Evolutionary conservation across 1,140 invertebrate genomes (phyloP), one percentile per base, ranked within the genome.

Genomic region (Protaetia brevitarsis): DNA sequence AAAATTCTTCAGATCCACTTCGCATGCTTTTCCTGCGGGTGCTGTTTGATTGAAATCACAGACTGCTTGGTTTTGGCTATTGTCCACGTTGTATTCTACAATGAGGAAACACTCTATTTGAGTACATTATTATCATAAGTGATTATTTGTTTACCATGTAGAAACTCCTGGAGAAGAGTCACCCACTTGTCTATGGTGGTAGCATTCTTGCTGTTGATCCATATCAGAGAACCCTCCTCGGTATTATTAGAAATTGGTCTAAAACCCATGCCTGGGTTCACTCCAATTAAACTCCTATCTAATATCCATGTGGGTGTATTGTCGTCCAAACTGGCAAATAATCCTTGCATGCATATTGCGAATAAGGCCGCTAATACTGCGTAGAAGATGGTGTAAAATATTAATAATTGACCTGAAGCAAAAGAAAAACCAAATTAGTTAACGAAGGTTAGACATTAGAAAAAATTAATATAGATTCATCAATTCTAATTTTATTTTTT

Each of bases 321-420:
- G 0, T 86, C 76, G 68, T 89, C 84, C 26, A 97, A 73, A 0
- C 90, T 89, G 10, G 87, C 80, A 65, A 93, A 83, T 30, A 96
- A 82, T 2, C 88, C 88, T 63, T 91, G 87, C 85, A 95, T 88
- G 78, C 93, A 93, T 27, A 92, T 86, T 1, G 89, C 84, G 76
- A 94, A 96, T 63, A 97, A 81, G 2, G 88, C 78, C 21, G 88
- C 89, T 71, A 97, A 80, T 31, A 85, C 84, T 27, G 84, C 82
- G 77, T 95, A 96, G 81, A 95, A 96, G 68, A 92, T 84, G n/a
- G 85, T 16, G 80, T 96, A 97, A 81, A 96, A 97, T 0, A 89
- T 36, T 11, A 89, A 72, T 19, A 95, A 85, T 74, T 91, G 85
- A 66, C 85, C 92, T 94, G 83, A 66, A 77, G 73, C 60, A 64